A percentile compares a stretch with the other conserved stretches of the same genome.
Conservation (phyloP, 2,113 vertebrate species). For the Gymnocephalus cernua region DNA sequence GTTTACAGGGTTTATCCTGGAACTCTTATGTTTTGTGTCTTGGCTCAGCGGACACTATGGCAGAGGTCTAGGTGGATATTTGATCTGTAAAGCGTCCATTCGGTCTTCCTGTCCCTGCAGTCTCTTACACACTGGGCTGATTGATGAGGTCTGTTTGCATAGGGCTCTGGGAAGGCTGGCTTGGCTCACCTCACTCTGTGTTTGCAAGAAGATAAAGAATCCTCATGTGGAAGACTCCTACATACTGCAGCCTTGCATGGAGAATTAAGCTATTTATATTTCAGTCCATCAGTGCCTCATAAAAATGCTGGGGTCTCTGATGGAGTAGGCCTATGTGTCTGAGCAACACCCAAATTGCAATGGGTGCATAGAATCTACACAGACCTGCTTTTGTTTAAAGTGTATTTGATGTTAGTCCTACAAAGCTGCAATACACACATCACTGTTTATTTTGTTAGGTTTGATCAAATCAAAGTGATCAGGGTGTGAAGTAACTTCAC, state of each 20-base stretch:
- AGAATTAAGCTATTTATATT: slow-evolving; percentile 29
- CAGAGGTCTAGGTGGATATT: slow-evolving; percentile 66
- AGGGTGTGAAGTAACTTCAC: background rate
- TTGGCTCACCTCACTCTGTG: slow-evolving; percentile 23
- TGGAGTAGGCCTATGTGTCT: background rate
- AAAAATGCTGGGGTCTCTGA: background rate
- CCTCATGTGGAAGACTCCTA: slow-evolving; percentile 27
- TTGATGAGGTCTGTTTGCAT: slow-evolving; percentile 74
- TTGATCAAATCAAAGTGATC: background rate
- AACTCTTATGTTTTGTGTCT: slow-evolving; percentile 30
- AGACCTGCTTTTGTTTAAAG: background rate
- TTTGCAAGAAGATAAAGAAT: slow-evolving; percentile 31
- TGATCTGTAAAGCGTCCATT: slow-evolving; percentile 69
- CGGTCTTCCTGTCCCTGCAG: slow-evolving; percentile 64
- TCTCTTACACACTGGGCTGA: slow-evolving; percentile 67
- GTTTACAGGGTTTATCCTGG: slow-evolving; percentile 15
- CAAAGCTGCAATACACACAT: background rate
- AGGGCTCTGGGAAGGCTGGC: slow-evolving; percentile 46
- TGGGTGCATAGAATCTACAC: background rate
- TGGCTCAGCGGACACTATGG: slow-evolving; percentile 35
- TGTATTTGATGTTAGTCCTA: background rate
- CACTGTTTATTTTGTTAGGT: background rate
- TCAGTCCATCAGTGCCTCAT: slow-evolving; percentile 29
- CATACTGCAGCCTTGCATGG: slow-evolving; percentile 10
- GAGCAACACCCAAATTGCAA: background rate